Conservation (phyloP, 1,140 invertebrate species). For the Bombus superbus region DNA sequence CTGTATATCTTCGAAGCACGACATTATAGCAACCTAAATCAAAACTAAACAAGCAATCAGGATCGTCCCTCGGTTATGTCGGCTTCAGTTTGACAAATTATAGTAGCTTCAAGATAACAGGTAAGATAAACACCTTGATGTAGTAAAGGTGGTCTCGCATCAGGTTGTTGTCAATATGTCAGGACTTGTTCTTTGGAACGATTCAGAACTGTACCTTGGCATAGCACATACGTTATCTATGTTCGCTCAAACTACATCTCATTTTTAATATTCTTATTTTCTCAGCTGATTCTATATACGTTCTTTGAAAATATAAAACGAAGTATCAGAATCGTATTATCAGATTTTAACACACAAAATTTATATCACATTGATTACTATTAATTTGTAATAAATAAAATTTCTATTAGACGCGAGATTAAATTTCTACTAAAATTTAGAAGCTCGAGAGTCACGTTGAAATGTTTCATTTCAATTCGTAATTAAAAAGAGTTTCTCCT, state of each 20-base stretch:
- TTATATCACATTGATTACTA: too few relatives aligned
- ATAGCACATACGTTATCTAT: constrained; percentile 28
- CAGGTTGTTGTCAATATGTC: constrained; percentile 69
- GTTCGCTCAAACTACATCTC: constrained; percentile 12
- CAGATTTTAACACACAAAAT: too few relatives aligned
- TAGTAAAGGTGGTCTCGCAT: constrained; percentile 69
- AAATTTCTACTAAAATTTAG: too few relatives aligned
- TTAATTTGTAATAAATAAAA: too few relatives aligned
- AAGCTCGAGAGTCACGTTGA: too few relatives aligned
- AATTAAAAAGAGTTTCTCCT: too few relatives aligned
- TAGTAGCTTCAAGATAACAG: constrained; percentile 65
- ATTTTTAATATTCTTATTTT: background rate
- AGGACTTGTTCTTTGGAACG: constrained; percentile 50
- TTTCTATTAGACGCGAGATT: too few relatives aligned
- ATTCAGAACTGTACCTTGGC: constrained; percentile 47
- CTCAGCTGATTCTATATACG: background rate
- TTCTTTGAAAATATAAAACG: background rate
- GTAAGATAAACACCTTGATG: constrained; percentile 60
- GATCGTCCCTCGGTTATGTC: constrained; percentile 43
- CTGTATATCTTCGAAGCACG: background rate
- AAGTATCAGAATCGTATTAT: too few relatives aligned
- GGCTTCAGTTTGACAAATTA: constrained; percentile 69
- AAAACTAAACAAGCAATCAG: constrained; percentile 39
- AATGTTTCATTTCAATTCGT: too few relatives aligned
- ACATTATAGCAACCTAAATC: background rate